These are phyloP conservation scores for Kryptolebias ocellatus DNA, from an alignment of 2,797 vertebrate genomes.

Conservation along the genomic window DNA sequence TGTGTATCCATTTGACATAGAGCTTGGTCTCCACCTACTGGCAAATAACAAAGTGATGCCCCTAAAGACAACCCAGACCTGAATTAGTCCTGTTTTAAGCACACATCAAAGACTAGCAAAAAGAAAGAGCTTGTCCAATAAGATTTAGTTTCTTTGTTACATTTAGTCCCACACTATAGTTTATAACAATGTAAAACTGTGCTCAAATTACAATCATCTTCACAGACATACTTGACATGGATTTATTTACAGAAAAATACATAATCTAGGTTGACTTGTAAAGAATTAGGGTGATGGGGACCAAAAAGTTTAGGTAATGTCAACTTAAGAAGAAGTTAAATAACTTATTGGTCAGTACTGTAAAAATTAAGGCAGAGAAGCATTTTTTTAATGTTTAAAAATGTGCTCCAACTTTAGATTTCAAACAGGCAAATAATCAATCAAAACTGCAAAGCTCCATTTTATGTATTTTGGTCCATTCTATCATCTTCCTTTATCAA, in stretches of 20 bases:
- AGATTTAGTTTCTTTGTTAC: conserved; percentile 1
- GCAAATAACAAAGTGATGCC: conserved; percentile 60
- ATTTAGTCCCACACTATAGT: background rate
- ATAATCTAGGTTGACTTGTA: conserved; percentile 12
- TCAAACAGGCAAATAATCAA: conserved; percentile 28
- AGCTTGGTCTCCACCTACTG: conserved; percentile 86
- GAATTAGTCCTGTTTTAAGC: conserved; percentile 23
- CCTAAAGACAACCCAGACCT: conserved; percentile 13
- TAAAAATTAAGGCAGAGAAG: conserved; percentile 1
- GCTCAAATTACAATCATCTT: conserved; percentile 3
- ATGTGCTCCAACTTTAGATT: background rate
- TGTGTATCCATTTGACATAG: conserved; percentile 56
- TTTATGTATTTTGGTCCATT: conserved; percentile 22
- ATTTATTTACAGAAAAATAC: background rate
- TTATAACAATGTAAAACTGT: conserved; percentile 20
- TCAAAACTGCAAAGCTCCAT: conserved; percentile 12
- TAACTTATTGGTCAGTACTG: background rate
- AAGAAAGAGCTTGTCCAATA: background rate
- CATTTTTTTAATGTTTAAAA: conserved; percentile 39
- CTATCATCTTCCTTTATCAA: conserved; percentile 34
- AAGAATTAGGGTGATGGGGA: background rate
- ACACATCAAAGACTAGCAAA: conserved; percentile 18
- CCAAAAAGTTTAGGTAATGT: background rate
- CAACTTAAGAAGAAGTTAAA: conserved; percentile 11
- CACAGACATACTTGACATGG: conserved; percentile 14